Base-by-base conservation (phyloP, 2,797 vertebrate genomes). In the Borostomias antarcticus region DNA sequence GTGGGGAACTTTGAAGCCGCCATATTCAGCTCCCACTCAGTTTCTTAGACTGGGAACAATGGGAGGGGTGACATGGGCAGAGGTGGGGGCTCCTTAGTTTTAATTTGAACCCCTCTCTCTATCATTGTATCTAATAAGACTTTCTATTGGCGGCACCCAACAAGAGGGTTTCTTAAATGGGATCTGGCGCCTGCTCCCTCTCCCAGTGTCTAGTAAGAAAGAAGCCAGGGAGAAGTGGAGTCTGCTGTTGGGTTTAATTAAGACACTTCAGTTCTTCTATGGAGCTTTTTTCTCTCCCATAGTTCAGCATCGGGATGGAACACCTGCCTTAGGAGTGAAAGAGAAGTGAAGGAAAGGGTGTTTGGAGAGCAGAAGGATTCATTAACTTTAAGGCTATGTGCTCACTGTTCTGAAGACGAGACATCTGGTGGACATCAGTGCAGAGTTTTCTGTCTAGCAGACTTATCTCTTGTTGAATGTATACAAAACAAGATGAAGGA, bases 61-160 rank as follows among this genome's bases (percentile, higher is more conserved):
- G 68, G 82, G 76, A 73, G 64, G 73, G 78, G 79, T 80, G 79
- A 62, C 69, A 76, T 82, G 82, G 72, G 77, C 70, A 74, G 71
- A 74, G 82, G 74, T 86, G 83, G 87, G 83, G 81, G 80, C 76
- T 50, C 57, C 43, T 66, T 48, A 72, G 74, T 86, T 89, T 85
- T 79, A 90, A 90, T 86, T 84, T 85, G 78, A 82, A 70, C 72
- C 62, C 75, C 84, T 80, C 81, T 90, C 75, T 72, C 76, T 65
- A 64, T 76, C 83, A 78, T 88, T 86, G 80, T 81, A 66, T 86
- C 82, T 87, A 91, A 90, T 86, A 70, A 84, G 82, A 88, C 88
- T 85, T 83, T 86, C 83, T 84, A 85, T 85, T 77, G 85, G 78
- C 82, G 76, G 77, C 68, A 64, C 71, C 70, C 76, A 82, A 82